Base-by-base conservation (phyloP, 2,888 invertebrate species). In the Scaptomyza polygonia region DNA sequence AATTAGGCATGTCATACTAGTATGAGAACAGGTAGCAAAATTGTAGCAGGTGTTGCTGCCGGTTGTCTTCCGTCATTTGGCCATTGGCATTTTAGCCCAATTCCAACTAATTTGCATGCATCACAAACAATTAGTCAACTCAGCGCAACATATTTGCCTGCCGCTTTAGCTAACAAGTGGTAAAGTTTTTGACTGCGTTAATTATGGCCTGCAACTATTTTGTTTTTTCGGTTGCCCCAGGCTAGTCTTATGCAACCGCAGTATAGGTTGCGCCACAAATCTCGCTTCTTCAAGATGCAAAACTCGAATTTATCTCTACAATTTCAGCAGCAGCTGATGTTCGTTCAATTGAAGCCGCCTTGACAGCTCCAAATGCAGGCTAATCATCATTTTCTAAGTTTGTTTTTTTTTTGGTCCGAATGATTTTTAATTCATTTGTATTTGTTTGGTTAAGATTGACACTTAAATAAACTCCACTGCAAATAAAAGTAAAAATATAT, bases 1-100 rank as follows among this genome's bases (percentile, higher is more conserved):
- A 77, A 82, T 85, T 82, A 79, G 49, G 53, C 61, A 57, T 64
- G 54, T 42, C 69, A 53, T 47, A 78, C n/a, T n/a, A n/a, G n/a
- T n/a, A n/a, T 53, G 45, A 47, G 52, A 56, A 42, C 39, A 48
- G 56, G 56, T 62, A 59, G 30, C 49, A 56, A 39, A 34, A 29
- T 18, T 21, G 7, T 11, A 12, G 21, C 32, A 30, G 16, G 54
- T 48, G 49, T 51, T 43, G 62, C 34, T 48, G 30, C 9, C 6
- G 21, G 48, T 14, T n/a, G n/a, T 34, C 6, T 34, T 8, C 55
- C 54, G 30, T 47, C 30, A 48, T 52, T 32, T 61, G 51, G 63
- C 74, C 74, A 72, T 72, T 70, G 64, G 66, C 77, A 77, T 40
- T 56, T 75, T 40, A 61, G 62, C 56, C 67, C 51, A 58, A 69